Conservation (phyloP, 92 coral and sea anemone species). For the Zoanthus sociatus region DNA sequence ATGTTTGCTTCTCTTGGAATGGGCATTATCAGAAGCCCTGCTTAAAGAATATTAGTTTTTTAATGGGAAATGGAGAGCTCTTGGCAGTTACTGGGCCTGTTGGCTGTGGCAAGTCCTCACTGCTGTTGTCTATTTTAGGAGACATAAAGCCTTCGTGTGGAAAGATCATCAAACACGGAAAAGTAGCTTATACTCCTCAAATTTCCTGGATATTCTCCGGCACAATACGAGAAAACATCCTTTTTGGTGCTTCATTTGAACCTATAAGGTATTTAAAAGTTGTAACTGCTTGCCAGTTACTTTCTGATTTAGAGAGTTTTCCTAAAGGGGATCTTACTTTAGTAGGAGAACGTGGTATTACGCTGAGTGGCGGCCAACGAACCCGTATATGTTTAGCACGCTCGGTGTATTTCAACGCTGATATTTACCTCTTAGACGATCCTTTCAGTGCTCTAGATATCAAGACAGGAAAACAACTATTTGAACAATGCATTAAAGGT, state of each 20-base stretch:
- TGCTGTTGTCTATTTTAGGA: constrained; percentile 65
- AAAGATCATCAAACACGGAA: constrained; percentile 50
- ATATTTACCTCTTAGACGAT: constrained; percentile 65
- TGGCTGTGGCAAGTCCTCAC: constrained; percentile 76
- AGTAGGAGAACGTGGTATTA: constrained; percentile 69
- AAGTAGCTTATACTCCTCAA: constrained; percentile 54
- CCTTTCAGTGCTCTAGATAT: constrained; percentile 70
- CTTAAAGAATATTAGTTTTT: constrained; percentile 45
- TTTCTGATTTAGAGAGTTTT: constrained; percentile 56
- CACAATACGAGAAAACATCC: constrained; percentile 69
- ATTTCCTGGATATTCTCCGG: constrained; percentile 76
- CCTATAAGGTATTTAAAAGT: constrained; percentile 55
- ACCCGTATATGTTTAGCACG: constrained; percentile 74
- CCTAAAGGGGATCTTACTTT: constrained; percentile 72
- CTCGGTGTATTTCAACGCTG: constrained; percentile 67
- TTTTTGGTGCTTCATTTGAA: constrained; percentile 63
- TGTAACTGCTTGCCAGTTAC: constrained; percentile 62
- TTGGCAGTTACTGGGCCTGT: constrained; percentile 83
- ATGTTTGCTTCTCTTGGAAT: constrained; percentile 54
- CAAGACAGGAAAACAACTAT: constrained; percentile 68
- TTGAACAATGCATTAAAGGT: constrained; percentile 66
- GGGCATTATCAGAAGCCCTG: constrained; percentile 46
- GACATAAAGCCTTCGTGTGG: constrained; percentile 59
- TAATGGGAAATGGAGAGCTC: constrained; percentile 65
- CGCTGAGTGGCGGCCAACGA: constrained; percentile 74